Evolutionary conservation across 92 coral and sea anemone genomes (phyloP).

Genomic region (Parazoanthus darwini): DNA sequence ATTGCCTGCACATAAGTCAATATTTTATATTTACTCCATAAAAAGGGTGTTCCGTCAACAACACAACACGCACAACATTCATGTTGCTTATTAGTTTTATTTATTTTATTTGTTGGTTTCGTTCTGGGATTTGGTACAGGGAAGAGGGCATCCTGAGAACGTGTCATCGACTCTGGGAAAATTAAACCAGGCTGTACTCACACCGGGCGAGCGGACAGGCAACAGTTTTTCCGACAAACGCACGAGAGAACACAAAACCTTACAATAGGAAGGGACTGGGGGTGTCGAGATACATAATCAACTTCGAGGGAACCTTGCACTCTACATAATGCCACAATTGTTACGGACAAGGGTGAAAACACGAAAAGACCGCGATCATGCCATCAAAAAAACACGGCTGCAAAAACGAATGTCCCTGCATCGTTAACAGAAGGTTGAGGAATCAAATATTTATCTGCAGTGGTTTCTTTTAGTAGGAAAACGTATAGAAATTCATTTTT

Average conservation of each 20-base stretch:
- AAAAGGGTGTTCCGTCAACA: not conserved
- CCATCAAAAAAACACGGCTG: not conserved
- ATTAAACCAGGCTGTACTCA: too few relatives aligned
- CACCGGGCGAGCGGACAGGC: not conserved
- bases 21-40: not conserved
- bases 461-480: not conserved
- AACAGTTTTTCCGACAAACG: not conserved
- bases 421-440: not conserved
- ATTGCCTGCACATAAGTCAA: not conserved
- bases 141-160: not conserved
- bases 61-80: constrained; percentile 25
- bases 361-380: not conserved
- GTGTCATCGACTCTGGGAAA: not conserved
- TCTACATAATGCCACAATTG: not conserved
- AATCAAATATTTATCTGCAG: not conserved
- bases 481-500: not conserved
- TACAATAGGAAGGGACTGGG: too few relatives aligned
- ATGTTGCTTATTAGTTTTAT: constrained; percentile 9
- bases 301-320: not conserved
- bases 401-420: not conserved
- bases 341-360: not conserved
- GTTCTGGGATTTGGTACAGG: constrained; percentile 17
- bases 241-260: not conserved
- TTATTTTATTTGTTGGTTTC: constrained; percentile 11
- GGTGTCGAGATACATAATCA: not conserved